Percentiles rank a stretch among this genome's conserved stretches.
phyloP scores from a whole-genome alignment of 1,140 invertebrate genomes.

The Phenacoccus solenopsis region DNA sequence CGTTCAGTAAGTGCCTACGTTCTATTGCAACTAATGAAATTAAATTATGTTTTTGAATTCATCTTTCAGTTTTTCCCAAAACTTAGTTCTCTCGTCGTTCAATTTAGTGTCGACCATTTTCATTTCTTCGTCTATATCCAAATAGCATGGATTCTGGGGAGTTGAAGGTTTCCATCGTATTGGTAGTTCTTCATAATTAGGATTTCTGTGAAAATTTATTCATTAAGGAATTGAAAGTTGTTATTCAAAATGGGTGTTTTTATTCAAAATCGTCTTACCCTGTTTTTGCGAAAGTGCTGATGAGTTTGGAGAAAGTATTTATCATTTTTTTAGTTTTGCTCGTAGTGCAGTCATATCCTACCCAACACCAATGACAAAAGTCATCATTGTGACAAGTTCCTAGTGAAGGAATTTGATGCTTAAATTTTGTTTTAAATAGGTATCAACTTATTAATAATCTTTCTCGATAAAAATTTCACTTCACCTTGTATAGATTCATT shows the following conservation, averaged over 20 bases:
- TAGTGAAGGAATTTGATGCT: too few species aligned
- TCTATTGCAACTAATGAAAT: too few species aligned
- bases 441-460: too few species aligned
- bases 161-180: not conserved
- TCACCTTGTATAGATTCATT: too few species aligned
- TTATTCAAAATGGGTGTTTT: too few species aligned
- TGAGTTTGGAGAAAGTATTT: not conserved
- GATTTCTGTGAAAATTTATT: not conserved
- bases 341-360: not conserved
- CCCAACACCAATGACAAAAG: not conserved
- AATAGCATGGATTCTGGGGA: not conserved
- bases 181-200: not conserved
- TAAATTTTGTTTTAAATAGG: too few species aligned
- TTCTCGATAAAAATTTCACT: too few species aligned
- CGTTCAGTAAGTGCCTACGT: too few species aligned
- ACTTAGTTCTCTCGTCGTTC: not conserved
- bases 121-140: not conserved
- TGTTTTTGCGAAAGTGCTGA: not conserved
- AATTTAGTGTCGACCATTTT: not conserved
- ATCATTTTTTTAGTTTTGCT: not conserved
- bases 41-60: too few species aligned
- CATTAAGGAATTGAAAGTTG: too few species aligned
- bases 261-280: not conserved
- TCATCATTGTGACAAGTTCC: not conserved
- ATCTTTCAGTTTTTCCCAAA: not conserved